A percentile compares a stretch with the other conserved stretches of the same genome.
These are phyloP conservation scores for Brachyptera putata DNA, from an alignment of 2,888 invertebrate genomes.

Conservation along the genomic window DNA sequence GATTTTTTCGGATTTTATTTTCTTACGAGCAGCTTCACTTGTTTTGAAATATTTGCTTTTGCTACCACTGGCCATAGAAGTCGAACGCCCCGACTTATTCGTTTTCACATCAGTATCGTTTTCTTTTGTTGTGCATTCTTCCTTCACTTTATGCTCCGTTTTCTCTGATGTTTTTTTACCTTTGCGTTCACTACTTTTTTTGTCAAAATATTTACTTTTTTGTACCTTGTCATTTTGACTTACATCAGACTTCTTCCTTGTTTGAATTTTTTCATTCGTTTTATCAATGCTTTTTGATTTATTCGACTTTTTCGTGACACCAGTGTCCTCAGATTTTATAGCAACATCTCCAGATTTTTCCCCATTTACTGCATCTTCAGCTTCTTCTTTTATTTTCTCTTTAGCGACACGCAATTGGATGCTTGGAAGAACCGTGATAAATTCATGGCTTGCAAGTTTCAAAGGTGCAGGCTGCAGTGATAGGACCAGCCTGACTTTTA, in stretches of 20 bases:
- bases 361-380: constrained; percentile 32
- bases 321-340: no score
- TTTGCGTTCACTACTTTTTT: not conserved
- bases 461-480: constrained; percentile 74
- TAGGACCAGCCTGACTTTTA: constrained; percentile 74
- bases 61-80: no score
- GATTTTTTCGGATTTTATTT: not conserved
- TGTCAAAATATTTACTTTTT: constrained; percentile 15
- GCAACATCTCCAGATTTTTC: no score
- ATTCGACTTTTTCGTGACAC: constrained; percentile 32
- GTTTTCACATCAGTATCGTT: no score
- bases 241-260: constrained; percentile 14
- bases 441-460: constrained; percentile 59
- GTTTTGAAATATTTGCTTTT: constrained; percentile 5
- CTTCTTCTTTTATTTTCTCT: constrained; percentile 39
- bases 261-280: constrained; percentile 30
- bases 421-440: constrained; percentile 57
- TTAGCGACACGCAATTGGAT: constrained; percentile 43
- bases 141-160: no score
- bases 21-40: constrained; percentile 4
- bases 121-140: no score
- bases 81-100: no score
- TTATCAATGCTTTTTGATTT: constrained; percentile 37
- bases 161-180: no score
- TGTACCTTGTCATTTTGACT: constrained; percentile 9